These are phyloP conservation scores for Nyleta sp. DNA, from an alignment of 2,888 invertebrate genomes.

Conservation along the genomic window DNA sequence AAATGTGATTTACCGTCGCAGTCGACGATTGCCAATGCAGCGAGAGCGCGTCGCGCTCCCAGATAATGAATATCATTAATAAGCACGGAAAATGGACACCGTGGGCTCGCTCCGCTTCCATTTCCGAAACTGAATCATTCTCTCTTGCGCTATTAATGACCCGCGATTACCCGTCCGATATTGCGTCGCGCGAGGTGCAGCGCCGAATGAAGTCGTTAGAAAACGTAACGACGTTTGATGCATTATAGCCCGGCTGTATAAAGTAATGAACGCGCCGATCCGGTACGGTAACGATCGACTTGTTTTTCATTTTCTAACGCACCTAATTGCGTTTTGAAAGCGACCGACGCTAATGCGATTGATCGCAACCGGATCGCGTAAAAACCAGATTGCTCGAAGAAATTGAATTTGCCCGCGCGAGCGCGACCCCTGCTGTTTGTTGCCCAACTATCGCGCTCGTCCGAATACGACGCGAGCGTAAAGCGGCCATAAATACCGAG, in stretches of 20 bases:
- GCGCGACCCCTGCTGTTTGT: slow-evolving; percentile 2
- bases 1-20: slow-evolving; percentile 64
- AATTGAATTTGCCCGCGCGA: slow-evolving; percentile 24
- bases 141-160: slow-evolving; percentile 36
- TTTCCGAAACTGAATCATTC: slow-evolving; percentile 44
- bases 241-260: neutral
- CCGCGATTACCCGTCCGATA: slow-evolving; percentile 9
- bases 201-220: slow-evolving; percentile 6
- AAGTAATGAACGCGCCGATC: neutral
- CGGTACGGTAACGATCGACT: slow-evolving; percentile 3
- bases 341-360: slow-evolving; percentile 15
- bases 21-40: slow-evolving; percentile 14
- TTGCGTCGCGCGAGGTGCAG: neutral
- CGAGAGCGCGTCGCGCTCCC: slow-evolving; percentile 21
- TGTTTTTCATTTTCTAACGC: slow-evolving; percentile 15
- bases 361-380: slow-evolving; percentile 21
- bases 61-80: slow-evolving; percentile 56
- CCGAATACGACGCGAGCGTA: slow-evolving; percentile 16
- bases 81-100: slow-evolving; percentile 38
- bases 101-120: slow-evolving; percentile 30
- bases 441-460: neutral
- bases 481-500: slow-evolving; percentile 22
- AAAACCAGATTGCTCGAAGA: slow-evolving; percentile 7
- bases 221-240: slow-evolving; percentile 12
- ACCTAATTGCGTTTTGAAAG: slow-evolving; percentile 23